Percentiles rank a stretch among this genome's conserved stretches.
Evolutionary conservation across 2,888 invertebrate genomes (phyloP).

Genomic region (Iselma pallidipennis): DNA sequence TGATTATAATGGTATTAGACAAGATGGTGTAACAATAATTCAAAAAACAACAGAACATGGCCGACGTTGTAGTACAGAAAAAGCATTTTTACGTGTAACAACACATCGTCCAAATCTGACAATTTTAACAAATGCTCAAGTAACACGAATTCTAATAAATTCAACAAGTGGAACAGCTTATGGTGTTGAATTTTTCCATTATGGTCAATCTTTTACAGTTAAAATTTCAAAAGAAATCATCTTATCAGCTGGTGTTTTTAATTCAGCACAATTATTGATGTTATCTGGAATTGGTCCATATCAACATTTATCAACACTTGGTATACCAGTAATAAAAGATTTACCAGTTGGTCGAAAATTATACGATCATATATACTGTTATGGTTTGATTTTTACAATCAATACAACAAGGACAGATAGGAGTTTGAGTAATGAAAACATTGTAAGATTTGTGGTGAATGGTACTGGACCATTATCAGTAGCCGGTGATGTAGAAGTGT

Average conservation of each 20-base stretch:
- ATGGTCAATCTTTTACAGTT: no score
- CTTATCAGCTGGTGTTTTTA: conserved; percentile 81
- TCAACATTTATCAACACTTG: conserved; percentile 64
- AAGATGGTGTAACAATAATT: conserved; percentile 77
- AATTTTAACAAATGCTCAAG: no score
- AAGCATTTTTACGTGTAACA: conserved; percentile 75
- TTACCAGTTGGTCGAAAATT: conserved; percentile 77
- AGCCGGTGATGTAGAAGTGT: no score
- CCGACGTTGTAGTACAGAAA: conserved; percentile 80
- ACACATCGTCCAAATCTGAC: conserved; percentile 71
- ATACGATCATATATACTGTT: conserved; percentile 83
- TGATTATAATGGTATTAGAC: no score
- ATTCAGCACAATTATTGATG: conserved; percentile 85
- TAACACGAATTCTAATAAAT: conserved; percentile 69
- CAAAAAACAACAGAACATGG: conserved; percentile 80
- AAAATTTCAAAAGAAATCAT: conserved; percentile 77
- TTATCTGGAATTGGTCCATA: conserved; percentile 79
- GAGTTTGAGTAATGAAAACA: no score
- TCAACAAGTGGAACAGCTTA: conserved; percentile 63
- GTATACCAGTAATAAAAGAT: conserved; percentile 65
- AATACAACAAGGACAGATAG: no score
- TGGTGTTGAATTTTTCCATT: conserved; percentile 68
- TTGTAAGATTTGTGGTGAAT: no score
- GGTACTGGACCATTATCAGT: no score
- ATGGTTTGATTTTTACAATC: no score